Evolutionary conservation across 2,113 vertebrate species (phyloP).

Genomic region (Amia ocellicauda): DNA sequence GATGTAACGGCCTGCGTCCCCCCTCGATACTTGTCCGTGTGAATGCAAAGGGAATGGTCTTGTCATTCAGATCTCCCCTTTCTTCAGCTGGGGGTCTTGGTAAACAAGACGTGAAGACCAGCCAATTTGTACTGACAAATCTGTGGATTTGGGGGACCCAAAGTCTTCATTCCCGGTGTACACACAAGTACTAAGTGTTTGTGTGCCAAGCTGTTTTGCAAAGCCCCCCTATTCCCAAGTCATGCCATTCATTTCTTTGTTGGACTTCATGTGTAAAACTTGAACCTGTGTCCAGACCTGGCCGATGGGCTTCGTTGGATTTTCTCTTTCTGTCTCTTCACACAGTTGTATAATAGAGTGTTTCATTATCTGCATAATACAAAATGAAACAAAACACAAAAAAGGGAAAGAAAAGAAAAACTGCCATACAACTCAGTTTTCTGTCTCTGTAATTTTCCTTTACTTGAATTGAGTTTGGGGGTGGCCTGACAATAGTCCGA

Average conservation of each 20-base stretch:
- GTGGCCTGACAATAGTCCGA: constrained; percentile 39
- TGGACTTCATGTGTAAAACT: constrained; percentile 36
- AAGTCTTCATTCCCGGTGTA: constrained; percentile 27
- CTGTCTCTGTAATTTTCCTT: constrained; percentile 26
- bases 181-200: constrained; percentile 61
- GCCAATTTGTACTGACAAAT: constrained; percentile 71
- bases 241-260: constrained; percentile 55
- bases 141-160: constrained; percentile 61
- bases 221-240: constrained; percentile 42
- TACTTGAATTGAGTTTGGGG: constrained; percentile 20
- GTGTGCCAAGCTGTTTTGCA: constrained; percentile 49
- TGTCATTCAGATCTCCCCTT: constrained; percentile 22
- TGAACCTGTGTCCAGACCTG: constrained; percentile 52
- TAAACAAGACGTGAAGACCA: constrained; percentile 61
- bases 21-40: constrained; percentile 39
- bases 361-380: constrained; percentile 18
- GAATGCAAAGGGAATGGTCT: constrained; percentile 30
- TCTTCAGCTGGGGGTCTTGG: constrained; percentile 45
- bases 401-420: constrained; percentile 22
- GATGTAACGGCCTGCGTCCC: constrained; percentile 21
- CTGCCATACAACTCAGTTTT: constrained; percentile 2
- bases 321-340: constrained; percentile 9
- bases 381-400: constrained; percentile 24
- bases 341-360: constrained; percentile 20
- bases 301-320: constrained; percentile 11